Evolutionary conservation across 30 jellyfish, hydroid and myxozoan species (phyloP), one percentile per base, ranked within the genome.

Genomic region (Cassiopea andromeda): DNA sequence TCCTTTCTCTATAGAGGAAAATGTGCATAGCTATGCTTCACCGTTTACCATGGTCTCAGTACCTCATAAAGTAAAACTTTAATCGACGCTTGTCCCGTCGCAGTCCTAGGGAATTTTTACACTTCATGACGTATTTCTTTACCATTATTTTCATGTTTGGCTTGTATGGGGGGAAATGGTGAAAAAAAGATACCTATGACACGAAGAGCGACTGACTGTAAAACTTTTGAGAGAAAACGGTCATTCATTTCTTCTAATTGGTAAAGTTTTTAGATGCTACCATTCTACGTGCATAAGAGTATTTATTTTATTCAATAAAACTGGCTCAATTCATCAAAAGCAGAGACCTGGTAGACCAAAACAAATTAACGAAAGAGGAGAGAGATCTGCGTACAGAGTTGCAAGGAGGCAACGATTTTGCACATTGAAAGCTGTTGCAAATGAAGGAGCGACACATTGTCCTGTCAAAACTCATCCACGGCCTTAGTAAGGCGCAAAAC

Each of bases 1-100:
- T 59, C 90, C 82, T 19, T 64, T 67, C 73, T 82, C 70, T 54
- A 60, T 82, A 70, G 83, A 69, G 48, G 67, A 73, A 78, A 14
- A 70, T 45, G 67, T 82, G 44, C 90, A 82, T 82, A 82, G 45
- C 90, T 73, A 82, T 46, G 90, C 49, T 46, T 0, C 7, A 44
- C 8, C 2, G 50, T 58, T 82, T 74, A 15, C 82, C 90, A 67
- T 82, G 82, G 90, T 64, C 2, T 9, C 73, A 4, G 19, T 17
- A 5, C 73, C 73, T 7, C 77, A 4, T 43, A 18, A 14, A 43
- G 77, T n/a, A 18, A 68, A 4, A 17, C 77, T 27, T 27, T 27
- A 27, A 0, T 27, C 38, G 38, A 27, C 38, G 38, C 38, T 27
- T 27, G 38, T 27, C 38, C 38, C 38, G 38, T 27, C 38, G 38